phyloP scores from a whole-genome alignment of 2,113 vertebrate genomes.

The Tyrannus savana region DNA sequence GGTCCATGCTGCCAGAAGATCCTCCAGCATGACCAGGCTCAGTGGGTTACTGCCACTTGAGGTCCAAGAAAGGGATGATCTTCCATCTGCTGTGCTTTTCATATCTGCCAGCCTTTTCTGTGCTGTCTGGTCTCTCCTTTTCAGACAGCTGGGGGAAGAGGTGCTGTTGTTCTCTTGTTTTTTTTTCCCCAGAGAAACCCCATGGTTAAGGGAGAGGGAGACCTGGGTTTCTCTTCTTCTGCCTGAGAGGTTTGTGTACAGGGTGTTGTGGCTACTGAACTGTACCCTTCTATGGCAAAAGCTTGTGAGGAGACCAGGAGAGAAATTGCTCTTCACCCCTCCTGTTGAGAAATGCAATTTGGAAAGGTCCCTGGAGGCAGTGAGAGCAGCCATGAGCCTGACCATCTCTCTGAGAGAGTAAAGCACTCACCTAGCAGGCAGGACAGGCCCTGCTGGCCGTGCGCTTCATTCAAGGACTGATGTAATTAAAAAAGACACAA shows the following conservation, averaged over 20 bases:
- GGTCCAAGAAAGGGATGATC: not conserved
- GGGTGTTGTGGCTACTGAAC: not conserved
- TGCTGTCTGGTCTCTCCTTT: not conserved
- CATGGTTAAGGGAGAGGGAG: not conserved
- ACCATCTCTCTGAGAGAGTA: not conserved
- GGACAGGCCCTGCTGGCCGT: fast-evolving
- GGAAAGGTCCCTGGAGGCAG: conserved; percentile 15
- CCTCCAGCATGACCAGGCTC: not conserved
- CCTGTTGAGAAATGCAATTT: conserved; percentile 47
- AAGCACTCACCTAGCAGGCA: conserved; percentile 1
- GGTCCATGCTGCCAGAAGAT: not conserved
- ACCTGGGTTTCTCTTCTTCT: not conserved
- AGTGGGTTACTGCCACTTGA: not conserved
- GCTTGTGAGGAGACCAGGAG: not conserved
- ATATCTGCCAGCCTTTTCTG: not conserved
- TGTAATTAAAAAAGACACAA: conserved; percentile 46
- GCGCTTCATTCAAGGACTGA: not conserved
- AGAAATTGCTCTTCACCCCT: not conserved
- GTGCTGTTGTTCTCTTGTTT: not conserved
- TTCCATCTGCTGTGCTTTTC: not conserved
- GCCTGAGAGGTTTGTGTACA: not conserved
- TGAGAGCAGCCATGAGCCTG: fast-evolving
- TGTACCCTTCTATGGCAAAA: not conserved
- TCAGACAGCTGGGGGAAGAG: not conserved
- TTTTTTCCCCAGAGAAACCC: not conserved